Conservation (phyloP, 2,113 vertebrate genomes). For the Cromileptes altivelis region DNA sequence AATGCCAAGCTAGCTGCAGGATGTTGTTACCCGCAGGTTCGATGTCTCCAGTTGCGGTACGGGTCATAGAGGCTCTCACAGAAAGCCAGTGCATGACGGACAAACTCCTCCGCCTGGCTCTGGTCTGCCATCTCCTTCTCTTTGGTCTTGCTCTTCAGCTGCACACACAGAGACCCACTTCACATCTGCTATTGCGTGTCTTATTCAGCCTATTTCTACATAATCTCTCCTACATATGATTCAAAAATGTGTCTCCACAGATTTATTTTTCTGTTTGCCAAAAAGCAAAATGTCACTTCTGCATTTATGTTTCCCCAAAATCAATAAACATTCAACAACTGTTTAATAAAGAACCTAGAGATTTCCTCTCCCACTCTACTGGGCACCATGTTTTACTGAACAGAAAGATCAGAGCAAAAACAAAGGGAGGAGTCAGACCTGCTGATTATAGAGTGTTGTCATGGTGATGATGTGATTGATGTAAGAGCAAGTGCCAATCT, state of each 20-base stretch:
- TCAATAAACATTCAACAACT: background rate
- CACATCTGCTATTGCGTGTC: background rate
- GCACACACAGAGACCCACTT: background rate
- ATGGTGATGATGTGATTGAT: constrained; percentile 98
- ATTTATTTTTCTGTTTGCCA: background rate
- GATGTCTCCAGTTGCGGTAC: constrained; percentile 95
- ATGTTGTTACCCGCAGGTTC: constrained; percentile 89
- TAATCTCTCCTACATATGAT: background rate
- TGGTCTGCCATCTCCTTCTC: constrained; percentile 98
- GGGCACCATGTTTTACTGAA: background rate
- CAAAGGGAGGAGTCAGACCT: constrained; percentile 82
- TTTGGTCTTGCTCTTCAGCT: constrained; percentile 98
- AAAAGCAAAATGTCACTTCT: background rate
- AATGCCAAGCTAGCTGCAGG: background rate
- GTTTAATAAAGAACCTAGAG: too few relatives aligned
- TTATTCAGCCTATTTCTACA: background rate
- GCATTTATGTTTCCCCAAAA: background rate
- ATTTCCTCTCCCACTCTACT: too few relatives aligned
- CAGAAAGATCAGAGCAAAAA: background rate
- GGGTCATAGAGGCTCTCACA: constrained; percentile 99
- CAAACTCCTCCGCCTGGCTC: constrained; percentile 96
- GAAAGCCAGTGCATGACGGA: constrained; percentile 94
- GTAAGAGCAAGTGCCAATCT: constrained; percentile 98
- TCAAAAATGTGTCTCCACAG: background rate
- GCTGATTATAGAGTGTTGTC: constrained; percentile 98